Evolutionary conservation across 2,888 invertebrate species (phyloP), one percentile per base, ranked within the genome.

Genomic region (Tanaodytes sp.): DNA sequence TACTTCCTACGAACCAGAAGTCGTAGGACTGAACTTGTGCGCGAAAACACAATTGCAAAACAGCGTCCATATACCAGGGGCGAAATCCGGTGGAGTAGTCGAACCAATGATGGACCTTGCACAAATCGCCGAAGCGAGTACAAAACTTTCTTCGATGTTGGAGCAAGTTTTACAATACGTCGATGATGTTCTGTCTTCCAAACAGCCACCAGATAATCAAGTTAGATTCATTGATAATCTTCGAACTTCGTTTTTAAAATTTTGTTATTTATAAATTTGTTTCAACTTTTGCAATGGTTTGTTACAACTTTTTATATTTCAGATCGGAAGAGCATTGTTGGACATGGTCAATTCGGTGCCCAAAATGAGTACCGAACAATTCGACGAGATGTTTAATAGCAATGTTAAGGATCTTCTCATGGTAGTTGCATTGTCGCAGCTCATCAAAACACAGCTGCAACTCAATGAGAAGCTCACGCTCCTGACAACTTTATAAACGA

Each of bases 371-470:
- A 89, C 90, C 55, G 95, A 96, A 80, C 93, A 96, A 82, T 96
- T 98, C 85, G 95, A 96, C 33, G 92, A 94, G 77, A 95, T 98
- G 91, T 93, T 98, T 84, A 97, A 97, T 83, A 93, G 96, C 76
- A 95, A 96, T 81, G 94, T 98, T 84, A 97, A 98, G 87, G 98
- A 98, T 88, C 89, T 98, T 77, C 88, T 98, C 79, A 98, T 99
- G 98, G 96, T 96, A 37, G 92, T 97, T 77, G 97, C 98, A 40
- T 88, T 99, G 66, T 95, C 98, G 11, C 97, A 98, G 82, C 88
- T 99, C 66, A 95, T 97, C 80, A 96, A 97, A 87, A 97, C 98
- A 1, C 98, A 99, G 86, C 89, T 98, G 78, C 94, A 96, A 81
- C 88, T 99, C 55, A 97, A 98, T 86, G 98, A 99, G 87, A 98